A percentile compares a stretch with the other conserved stretches of the same genome.
Conservation (phyloP, 2,888 invertebrate species). For the Tortrix viridana region DNA sequence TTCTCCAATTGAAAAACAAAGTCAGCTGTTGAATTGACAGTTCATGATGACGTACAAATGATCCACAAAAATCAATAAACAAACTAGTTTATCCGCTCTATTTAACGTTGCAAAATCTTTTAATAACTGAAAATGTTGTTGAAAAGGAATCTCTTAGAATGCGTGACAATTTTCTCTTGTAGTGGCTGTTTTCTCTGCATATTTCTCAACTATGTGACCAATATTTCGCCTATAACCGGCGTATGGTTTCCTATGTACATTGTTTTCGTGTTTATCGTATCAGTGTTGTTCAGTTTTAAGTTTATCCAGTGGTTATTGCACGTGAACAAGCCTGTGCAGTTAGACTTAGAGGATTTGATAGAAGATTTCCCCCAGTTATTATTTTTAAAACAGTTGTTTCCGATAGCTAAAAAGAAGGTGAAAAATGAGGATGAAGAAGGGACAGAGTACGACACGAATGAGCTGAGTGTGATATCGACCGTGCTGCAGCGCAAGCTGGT, state of each 20-base stretch:
- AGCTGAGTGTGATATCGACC: constrained; percentile 75
- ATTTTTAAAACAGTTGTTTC: constrained; percentile 53
- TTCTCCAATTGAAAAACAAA: too few species aligned
- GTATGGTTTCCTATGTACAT: constrained; percentile 75
- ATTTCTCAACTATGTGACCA: constrained; percentile 66
- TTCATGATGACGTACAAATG: neutral
- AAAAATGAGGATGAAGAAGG: constrained; percentile 45
- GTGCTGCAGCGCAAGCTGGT: constrained; percentile 74
- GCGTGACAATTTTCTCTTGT: constrained; percentile 61
- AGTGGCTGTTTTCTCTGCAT: constrained; percentile 62
- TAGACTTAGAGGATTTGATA: constrained; percentile 63
- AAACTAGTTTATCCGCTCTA: constrained; percentile 36
- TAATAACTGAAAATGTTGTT: constrained; percentile 59
- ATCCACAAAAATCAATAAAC: constrained; percentile 37
- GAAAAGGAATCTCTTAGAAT: constrained; percentile 70
- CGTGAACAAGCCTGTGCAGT: constrained; percentile 79
- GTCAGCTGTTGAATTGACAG: constrained; percentile 27
- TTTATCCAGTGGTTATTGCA: constrained; percentile 80
- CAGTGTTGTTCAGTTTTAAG: constrained; percentile 78
- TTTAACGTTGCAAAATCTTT: constrained; percentile 27
- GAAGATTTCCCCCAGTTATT: constrained; percentile 60
- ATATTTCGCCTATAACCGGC: constrained; percentile 71
- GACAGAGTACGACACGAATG: constrained; percentile 75
- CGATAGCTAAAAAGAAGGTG: constrained; percentile 47
- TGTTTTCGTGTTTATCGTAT: constrained; percentile 66